A percentile compares a stretch with the other conserved stretches of the same genome.
Conservation (phyloP, 2,888 invertebrate genomes). For the Aproaerema taeniolella region DNA sequence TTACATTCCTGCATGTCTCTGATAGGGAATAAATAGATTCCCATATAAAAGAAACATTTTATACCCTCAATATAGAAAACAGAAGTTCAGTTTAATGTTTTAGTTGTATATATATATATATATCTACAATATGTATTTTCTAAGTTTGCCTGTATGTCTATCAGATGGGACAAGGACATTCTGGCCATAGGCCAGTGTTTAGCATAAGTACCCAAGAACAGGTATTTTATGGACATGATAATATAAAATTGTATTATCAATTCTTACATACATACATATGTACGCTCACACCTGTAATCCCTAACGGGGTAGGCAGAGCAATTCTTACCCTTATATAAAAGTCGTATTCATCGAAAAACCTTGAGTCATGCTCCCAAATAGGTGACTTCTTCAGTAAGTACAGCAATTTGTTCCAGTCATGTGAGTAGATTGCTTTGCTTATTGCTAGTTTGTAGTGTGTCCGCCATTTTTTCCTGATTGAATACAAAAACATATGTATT, state of each 20-base stretch:
- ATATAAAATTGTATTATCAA: neutral
- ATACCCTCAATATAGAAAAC: too few species aligned
- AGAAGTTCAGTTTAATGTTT: too few species aligned
- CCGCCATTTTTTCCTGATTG: slow-evolving; percentile 26
- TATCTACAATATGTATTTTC: too few species aligned
- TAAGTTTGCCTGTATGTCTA: neutral
- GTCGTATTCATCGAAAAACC: slow-evolving; percentile 25
- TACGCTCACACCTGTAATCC: neutral
- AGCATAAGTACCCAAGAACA: neutral
- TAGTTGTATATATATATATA: too few species aligned
- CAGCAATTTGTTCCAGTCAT: slow-evolving; percentile 57
- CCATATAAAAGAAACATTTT: too few species aligned
- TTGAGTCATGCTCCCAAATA: slow-evolving; percentile 38
- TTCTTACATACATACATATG: too few species aligned
- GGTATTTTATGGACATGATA: neutral
- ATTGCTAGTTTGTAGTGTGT: slow-evolving; percentile 32
- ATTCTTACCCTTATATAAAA: slow-evolving; percentile 48
- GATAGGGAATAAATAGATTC: too few species aligned
- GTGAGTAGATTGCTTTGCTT: slow-evolving; percentile 49
- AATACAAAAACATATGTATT: too few species aligned
- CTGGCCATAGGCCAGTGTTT: too few species aligned
- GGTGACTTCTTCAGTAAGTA: slow-evolving; percentile 52
- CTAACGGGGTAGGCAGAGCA: neutral
- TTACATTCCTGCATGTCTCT: too few species aligned
- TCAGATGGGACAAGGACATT: neutral